These are phyloP conservation scores for Ceriagrion tenellum DNA, from an alignment of 2,888 invertebrate species.

Conservation along the genomic window DNA sequence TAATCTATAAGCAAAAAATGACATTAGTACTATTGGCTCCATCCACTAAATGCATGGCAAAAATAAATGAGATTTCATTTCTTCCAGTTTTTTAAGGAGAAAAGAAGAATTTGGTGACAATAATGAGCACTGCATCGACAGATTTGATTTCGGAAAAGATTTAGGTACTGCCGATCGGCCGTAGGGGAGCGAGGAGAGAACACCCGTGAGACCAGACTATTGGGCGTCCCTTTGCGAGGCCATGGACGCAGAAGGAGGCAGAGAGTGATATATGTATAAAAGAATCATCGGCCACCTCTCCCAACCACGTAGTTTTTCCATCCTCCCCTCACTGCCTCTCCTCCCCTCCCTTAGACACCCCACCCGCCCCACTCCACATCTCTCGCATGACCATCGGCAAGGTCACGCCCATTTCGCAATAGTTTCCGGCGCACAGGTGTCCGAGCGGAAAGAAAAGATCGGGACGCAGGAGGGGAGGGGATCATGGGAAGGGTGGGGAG, in stretches of 20 bases:
- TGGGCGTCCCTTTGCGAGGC: too few species aligned
- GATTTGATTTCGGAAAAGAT: too few species aligned
- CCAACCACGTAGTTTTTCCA: not conserved
- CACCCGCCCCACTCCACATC: not conserved
- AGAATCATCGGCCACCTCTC: not conserved
- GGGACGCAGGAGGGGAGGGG: not conserved
- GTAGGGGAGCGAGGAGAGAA: not conserved
- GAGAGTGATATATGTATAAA: not conserved
- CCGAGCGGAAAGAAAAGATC: not conserved
- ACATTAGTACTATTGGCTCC: too few species aligned
- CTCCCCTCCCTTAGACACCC: not conserved
- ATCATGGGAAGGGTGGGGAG: not conserved
- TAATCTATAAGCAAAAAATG: too few species aligned
- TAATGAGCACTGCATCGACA: too few species aligned
- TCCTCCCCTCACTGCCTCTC: too few species aligned
- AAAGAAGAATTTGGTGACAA: too few species aligned
- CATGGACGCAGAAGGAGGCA: not conserved
- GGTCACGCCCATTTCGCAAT: constrained; percentile 54
- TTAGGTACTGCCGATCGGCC: too few species aligned
- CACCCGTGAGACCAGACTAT: not conserved
- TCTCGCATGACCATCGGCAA: constrained; percentile 30
- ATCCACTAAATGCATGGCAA: too few species aligned
- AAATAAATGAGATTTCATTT: too few species aligned
- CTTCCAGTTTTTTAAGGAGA: too few species aligned
- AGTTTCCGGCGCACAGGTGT: constrained; percentile 60